Evolutionary conservation across 1,140 invertebrate species (phyloP), one percentile per base, ranked within the genome.

Genomic region (Cydia pomonella): DNA sequence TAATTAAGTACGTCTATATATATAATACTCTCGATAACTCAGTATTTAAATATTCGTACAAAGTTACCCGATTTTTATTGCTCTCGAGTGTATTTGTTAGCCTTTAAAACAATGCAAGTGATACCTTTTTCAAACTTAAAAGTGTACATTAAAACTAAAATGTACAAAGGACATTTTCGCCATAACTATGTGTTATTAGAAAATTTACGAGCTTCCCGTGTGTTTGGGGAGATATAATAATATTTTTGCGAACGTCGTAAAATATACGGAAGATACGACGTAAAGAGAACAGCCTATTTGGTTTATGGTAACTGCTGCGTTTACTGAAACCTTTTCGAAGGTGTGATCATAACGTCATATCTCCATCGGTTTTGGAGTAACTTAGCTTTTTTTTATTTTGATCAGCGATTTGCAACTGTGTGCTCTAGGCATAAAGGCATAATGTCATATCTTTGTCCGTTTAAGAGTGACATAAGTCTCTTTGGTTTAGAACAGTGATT

Each of bases 161-260:
- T 50, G 3, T 12, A 50, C 47, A n/a, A 47, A 16, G 16, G 47
- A 50, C 47, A 50, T 13, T 50, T 50, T 50, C 16, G 16, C 47
- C 38, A n/a, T n/a, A 50, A 50, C 47, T n/a, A 69, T 69, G 29
- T 41, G n/a, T 38, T 69, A 69, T 69, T 69, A 41, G 16, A 33
- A 38, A 41, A 69, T 69, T 38, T 69, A 69, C 18, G 64, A 29
- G n/a, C 64, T 69, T 69, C 64, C 29, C 10, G 64, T 69, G 16
- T 25, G 27, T 69, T 69, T 69, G 64, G 41, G 64, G 16, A 33
- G 21, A 69, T 33, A 33, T 69, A 69, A 66, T 66, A 33, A 69
- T 69, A 69, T 69, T 69, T 69, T 69, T 69, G 64, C 29, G 64
- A 38, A 18, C 29, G 64, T 33, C 64, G 64, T 69, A 41, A 69